These are phyloP conservation scores for Cydia strobilella DNA, from an alignment of 1,140 invertebrate genomes.

Conservation along the genomic window DNA sequence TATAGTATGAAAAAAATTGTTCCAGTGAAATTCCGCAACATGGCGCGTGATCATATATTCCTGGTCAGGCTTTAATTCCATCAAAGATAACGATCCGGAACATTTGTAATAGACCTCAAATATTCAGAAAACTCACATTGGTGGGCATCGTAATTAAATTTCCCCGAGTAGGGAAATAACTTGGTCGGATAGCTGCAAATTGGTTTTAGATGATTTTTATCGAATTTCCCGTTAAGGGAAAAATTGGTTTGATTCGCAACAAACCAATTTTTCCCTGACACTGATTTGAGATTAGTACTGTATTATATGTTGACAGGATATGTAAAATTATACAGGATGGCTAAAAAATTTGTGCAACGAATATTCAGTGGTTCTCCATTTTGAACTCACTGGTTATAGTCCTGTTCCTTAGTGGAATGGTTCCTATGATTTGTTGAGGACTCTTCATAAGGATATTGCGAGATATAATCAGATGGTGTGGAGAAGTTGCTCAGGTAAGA, in stretches of 20 bases:
- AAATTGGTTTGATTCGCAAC: constrained; percentile 19
- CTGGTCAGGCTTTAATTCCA: no score
- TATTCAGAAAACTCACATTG: constrained; percentile 24
- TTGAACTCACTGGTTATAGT: constrained; percentile 95
- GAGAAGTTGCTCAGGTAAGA: constrained; percentile 93
- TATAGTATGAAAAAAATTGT: no score
- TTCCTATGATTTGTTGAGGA: constrained; percentile 98
- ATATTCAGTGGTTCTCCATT: constrained; percentile 99
- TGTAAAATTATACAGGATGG: no score
- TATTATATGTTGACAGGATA: no score
- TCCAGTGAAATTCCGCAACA: no score
- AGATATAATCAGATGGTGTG: constrained; percentile 98
- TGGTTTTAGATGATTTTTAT: constrained; percentile 18
- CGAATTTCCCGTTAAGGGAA: not conserved
- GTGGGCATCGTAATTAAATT: constrained; percentile 18
- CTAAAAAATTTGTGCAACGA: no score
- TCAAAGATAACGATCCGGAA: not conserved
- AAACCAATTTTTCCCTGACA: no score
- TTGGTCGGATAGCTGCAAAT: constrained; percentile 25
- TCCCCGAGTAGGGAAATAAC: constrained; percentile 18
- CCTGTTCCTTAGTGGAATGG: constrained; percentile 98
- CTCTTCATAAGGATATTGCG: constrained; percentile 98
- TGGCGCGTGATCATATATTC: no score
- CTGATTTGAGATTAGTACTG: not conserved
- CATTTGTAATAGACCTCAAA: constrained; percentile 1